Percentiles rank a stretch among this genome's conserved stretches.
phyloP scores from a whole-genome alignment of 2,113 vertebrate genomes.

The Psephotus haematonotus region DNA sequence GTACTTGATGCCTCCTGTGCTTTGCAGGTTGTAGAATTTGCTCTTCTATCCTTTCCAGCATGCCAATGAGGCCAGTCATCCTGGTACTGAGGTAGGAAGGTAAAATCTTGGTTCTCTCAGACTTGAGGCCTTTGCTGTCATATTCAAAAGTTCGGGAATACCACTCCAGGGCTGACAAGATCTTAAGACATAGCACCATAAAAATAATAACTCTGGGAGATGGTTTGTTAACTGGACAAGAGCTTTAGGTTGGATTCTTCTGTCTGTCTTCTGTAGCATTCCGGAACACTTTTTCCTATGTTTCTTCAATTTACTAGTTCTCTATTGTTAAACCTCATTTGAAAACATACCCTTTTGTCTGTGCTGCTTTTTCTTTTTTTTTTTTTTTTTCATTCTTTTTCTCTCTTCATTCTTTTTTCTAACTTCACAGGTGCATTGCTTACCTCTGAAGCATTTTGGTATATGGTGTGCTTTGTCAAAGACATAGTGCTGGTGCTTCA shows the following conservation, averaged over 20 bases:
- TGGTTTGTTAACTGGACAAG: neutral
- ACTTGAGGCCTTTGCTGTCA: neutral
- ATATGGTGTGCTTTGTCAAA: neutral
- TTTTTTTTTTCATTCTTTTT: neutral
- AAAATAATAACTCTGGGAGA: neutral
- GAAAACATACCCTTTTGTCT: neutral
- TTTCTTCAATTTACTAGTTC: neutral
- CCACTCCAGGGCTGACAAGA: neutral
- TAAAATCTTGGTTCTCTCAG: neutral
- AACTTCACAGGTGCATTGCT: neutral
- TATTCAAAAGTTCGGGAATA: neutral
- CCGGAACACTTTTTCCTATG: neutral
- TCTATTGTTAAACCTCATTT: neutral
- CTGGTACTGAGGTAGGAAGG: neutral
- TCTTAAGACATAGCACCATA: neutral
- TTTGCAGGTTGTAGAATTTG: neutral
- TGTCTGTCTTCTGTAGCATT: neutral
- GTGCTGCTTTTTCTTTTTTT: neutral
- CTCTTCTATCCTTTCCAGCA: neutral
- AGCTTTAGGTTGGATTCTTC: neutral
- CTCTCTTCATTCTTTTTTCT: neutral
- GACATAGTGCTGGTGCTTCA: neutral
- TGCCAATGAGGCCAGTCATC: neutral
- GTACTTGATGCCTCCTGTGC: neutral
- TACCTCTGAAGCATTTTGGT: neutral